These are phyloP conservation scores for Orchestia grillus DNA, from an alignment of 1,140 invertebrate species.

Conservation along the genomic window DNA sequence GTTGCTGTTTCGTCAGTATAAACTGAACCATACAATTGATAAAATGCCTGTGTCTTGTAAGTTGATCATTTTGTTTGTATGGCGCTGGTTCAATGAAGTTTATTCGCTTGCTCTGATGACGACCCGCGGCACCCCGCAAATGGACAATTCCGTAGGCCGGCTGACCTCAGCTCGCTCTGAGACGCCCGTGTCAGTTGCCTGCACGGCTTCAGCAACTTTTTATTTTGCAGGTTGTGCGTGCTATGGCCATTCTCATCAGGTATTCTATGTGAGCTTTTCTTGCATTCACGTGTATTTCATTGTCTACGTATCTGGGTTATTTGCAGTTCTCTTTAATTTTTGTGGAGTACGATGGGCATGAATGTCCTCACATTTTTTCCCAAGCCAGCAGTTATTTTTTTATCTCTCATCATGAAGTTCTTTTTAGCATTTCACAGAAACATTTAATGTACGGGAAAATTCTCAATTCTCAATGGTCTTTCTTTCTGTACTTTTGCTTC, in stretches of 20 bases:
- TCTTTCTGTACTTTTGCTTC: no score
- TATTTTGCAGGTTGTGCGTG: slow-evolving; percentile 25
- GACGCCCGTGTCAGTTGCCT: not conserved
- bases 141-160: no score
- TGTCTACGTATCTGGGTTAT: not conserved
- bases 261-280: not conserved
- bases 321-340: not conserved
- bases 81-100: no score
- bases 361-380: not conserved
- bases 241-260: slow-evolving; percentile 23
- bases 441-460: not conserved
- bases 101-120: no score
- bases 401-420: not conserved
- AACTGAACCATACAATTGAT: no score
- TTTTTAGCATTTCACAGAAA: slow-evolving; percentile 48
- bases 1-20: no score
- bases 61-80: no score
- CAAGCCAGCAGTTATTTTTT: not conserved
- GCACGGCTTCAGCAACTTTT: not conserved
- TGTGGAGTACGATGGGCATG: not conserved
- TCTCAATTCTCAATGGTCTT: no score
- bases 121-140: no score
- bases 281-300: not conserved
- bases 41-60: no score
- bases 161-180: not conserved